phyloP scores from a whole-genome alignment of 2,113 vertebrate genomes.

The Istiophorus platypterus region DNA sequence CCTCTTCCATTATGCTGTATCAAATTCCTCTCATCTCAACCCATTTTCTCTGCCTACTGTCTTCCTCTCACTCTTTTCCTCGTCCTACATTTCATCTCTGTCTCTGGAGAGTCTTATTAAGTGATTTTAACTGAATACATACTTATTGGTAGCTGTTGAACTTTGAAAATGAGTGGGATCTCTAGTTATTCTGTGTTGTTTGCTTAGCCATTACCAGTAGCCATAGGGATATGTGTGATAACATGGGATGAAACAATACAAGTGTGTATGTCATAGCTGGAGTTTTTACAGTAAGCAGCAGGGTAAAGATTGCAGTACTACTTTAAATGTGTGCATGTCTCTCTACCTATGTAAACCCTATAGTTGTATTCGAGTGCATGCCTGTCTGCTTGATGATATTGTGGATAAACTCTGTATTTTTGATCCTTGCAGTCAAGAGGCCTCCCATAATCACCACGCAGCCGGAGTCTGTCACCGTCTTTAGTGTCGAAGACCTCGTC shows the following conservation, averaged over 20 bases:
- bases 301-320: constrained; percentile 24
- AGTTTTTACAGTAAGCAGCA: constrained; percentile 22
- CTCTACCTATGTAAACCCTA: constrained; percentile 14
- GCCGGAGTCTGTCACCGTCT: constrained; percentile 78
- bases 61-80: constrained; percentile 44
- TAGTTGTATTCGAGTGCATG: constrained; percentile 9
- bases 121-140: constrained; percentile 70
- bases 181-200: constrained; percentile 30
- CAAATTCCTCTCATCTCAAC: constrained; percentile 73
- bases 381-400: neutral
- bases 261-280: constrained; percentile 30
- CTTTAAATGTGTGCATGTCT: constrained; percentile 30
- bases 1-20: constrained; percentile 69
- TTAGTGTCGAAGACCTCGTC: constrained; percentile 75
- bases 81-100: constrained; percentile 64
- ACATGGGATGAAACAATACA: constrained; percentile 1
- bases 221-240: neutral
- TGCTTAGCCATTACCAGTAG: neutral
- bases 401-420: constrained; percentile 22
- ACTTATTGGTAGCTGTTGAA: constrained; percentile 59
- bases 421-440: constrained; percentile 68
- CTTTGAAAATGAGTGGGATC: constrained; percentile 44
- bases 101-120: constrained; percentile 68
- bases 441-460: constrained; percentile 77
- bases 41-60: constrained; percentile 60